Conservation (phyloP, 1,140 invertebrate genomes). For the Antheraea mylitta region DNA sequence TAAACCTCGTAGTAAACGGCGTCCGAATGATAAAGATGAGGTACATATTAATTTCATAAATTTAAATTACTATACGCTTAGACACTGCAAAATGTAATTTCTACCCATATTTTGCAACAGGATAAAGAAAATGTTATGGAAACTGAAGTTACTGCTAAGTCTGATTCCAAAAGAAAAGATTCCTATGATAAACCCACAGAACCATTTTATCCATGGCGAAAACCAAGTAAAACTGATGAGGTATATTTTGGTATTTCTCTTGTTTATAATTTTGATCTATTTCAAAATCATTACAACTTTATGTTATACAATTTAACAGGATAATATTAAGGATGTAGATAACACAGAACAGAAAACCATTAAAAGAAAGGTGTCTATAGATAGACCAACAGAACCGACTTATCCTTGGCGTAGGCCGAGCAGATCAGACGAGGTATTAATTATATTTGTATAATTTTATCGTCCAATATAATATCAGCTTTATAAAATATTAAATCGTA, state of each 20-base stretch:
- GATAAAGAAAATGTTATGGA: slow-evolving; percentile 16
- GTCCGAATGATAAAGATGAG: slow-evolving; percentile 2
- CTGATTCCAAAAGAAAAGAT: slow-evolving; percentile 33
- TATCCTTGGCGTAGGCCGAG: slow-evolving; percentile 26
- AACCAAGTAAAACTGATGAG: slow-evolving; percentile 28
- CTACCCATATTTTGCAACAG: slow-evolving; percentile 5
- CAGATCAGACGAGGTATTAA: background rate
- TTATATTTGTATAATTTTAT: background rate
- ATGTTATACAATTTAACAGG: too few species aligned
- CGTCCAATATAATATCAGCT: background rate
- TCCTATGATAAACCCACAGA: slow-evolving; percentile 32
- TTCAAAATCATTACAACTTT: background rate
- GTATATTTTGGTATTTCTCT: slow-evolving; percentile 15
- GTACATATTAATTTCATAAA: background rate
- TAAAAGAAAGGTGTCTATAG: slow-evolving; percentile 10
- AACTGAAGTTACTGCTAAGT: slow-evolving; percentile 23
- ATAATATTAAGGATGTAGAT: slow-evolving; percentile 19
- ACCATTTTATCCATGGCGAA: slow-evolving; percentile 24
- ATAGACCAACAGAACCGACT: slow-evolving; percentile 26
- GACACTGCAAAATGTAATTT: background rate
- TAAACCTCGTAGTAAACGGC: slow-evolving; percentile 3
- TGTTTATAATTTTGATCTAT: background rate
- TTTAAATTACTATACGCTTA: too few species aligned
- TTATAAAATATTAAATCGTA: background rate
- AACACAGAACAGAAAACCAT: slow-evolving; percentile 12